Percentiles rank a stretch among this genome's conserved stretches.
These are phyloP conservation scores for Sapayoa aenigma DNA, from an alignment of 2,113 vertebrate genomes.

Conservation along the genomic window DNA sequence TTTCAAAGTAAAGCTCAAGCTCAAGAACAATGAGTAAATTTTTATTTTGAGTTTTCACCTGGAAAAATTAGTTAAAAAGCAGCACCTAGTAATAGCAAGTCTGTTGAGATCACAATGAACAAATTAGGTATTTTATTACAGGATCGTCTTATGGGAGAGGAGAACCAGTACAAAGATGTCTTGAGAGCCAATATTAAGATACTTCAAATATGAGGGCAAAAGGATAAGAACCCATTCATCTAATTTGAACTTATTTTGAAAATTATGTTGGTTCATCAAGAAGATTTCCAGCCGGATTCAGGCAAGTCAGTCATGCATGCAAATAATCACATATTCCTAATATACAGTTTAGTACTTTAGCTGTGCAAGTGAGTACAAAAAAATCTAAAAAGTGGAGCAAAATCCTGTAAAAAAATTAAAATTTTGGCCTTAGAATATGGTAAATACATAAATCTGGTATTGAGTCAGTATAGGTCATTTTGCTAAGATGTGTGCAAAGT, in stretches of 20 bases:
- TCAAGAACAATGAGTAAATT: not conserved
- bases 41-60: not conserved
- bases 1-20: not conserved
- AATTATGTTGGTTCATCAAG: not conserved
- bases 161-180: not conserved
- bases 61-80: not conserved
- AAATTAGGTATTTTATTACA: not conserved
- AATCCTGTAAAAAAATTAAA: not conserved
- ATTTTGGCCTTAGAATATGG: accelerated
- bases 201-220: not conserved
- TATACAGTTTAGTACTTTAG: not conserved
- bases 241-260: not conserved
- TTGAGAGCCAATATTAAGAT: not conserved
- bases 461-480: not conserved
- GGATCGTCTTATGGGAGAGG: not conserved
- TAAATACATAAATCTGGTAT: not conserved
- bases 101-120: not conserved
- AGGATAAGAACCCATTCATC: accelerated
- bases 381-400: not conserved
- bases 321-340: not conserved
- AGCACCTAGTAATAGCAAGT: not conserved
- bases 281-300: not conserved
- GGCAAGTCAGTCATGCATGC: not conserved
- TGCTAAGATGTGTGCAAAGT: not conserved
- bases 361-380: not conserved